Percentiles rank a stretch among this genome's conserved stretches.
Conservation (phyloP, 2,888 invertebrate genomes). For the Agonopterix subpropinquella region DNA sequence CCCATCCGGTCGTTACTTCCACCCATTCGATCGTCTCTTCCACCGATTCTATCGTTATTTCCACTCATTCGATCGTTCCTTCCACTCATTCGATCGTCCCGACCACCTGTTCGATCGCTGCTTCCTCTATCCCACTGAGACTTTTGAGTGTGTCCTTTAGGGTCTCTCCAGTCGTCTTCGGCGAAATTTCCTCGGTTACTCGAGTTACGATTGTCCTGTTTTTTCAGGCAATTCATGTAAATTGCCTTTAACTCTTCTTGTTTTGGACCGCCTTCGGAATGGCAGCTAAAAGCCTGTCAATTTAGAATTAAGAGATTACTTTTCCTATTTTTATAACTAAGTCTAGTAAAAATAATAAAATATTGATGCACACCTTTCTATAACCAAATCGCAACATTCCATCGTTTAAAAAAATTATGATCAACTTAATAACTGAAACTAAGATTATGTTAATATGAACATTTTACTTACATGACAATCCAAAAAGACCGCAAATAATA, state of each 20-base stretch:
- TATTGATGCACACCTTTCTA: not conserved
- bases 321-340: not conserved
- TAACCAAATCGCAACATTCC: not conserved
- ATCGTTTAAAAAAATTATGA: not conserved
- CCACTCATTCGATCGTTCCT: conserved; percentile 7
- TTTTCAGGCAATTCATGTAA: conserved; percentile 73
- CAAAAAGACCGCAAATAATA: conserved; percentile 31
- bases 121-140: conserved; percentile 31
- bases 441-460: not conserved
- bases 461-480: conserved; percentile 42
- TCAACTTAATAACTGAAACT: not conserved
- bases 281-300: conserved; percentile 72
- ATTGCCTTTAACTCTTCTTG: conserved; percentile 75
- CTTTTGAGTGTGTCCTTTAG: conserved; percentile 28
- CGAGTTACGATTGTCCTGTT: conserved; percentile 44
- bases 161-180: conserved; percentile 43
- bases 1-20: conserved; percentile 21
- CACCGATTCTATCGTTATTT: too few species aligned
- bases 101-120: conserved; percentile 17
- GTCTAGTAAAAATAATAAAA: too few species aligned
- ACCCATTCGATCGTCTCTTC: conserved; percentile 14
- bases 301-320: not conserved
- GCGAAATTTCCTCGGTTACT: conserved; percentile 26
- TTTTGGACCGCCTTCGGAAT: conserved; percentile 74
- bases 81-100: conserved; percentile 18